phyloP scores from a whole-genome alignment of 2,888 invertebrate genomes.

The Drosophila vallismaia region DNA sequence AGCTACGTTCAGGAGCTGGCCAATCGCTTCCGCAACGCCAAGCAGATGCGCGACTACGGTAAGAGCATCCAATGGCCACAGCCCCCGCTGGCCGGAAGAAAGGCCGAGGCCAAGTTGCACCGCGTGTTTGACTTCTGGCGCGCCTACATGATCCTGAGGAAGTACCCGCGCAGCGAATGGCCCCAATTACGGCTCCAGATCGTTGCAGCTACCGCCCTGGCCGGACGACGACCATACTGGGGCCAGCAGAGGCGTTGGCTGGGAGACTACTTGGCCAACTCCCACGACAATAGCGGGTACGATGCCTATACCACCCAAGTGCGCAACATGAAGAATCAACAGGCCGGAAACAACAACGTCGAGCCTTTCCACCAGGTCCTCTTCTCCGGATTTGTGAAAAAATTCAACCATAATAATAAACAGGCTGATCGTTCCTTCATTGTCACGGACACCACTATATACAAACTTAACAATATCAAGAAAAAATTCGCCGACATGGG shows the following conservation, averaged over 20 bases:
- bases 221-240: conserved; percentile 87
- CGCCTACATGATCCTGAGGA: conserved; percentile 92
- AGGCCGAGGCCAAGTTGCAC: conserved; percentile 86
- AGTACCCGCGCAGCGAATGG: conserved; percentile 93
- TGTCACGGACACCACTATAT: conserved; percentile 92
- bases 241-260: conserved; percentile 92
- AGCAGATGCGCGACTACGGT: conserved; percentile 89
- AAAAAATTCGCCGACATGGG: conserved; percentile 94
- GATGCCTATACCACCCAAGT: conserved; percentile 88
- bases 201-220: conserved; percentile 89
- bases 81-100: conserved; percentile 88
- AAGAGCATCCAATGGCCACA: conserved; percentile 92
- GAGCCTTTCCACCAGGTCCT: conserved; percentile 87
- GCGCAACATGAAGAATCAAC: conserved; percentile 87
- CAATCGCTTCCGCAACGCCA: conserved; percentile 87
- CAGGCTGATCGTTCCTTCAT: conserved; percentile 94
- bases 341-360: conserved; percentile 62
- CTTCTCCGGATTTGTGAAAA: conserved; percentile 83
- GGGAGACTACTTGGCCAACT: conserved; percentile 91
- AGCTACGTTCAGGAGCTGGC: conserved; percentile 88
- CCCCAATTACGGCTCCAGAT: conserved; percentile 93
- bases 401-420: conserved; percentile 87
- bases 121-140: conserved; percentile 92
- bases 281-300: conserved; percentile 88
- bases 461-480: conserved; percentile 91